These are phyloP conservation scores for Coelinius sp. DNA, from an alignment of 2,888 invertebrate genomes.

Conservation along the genomic window DNA sequence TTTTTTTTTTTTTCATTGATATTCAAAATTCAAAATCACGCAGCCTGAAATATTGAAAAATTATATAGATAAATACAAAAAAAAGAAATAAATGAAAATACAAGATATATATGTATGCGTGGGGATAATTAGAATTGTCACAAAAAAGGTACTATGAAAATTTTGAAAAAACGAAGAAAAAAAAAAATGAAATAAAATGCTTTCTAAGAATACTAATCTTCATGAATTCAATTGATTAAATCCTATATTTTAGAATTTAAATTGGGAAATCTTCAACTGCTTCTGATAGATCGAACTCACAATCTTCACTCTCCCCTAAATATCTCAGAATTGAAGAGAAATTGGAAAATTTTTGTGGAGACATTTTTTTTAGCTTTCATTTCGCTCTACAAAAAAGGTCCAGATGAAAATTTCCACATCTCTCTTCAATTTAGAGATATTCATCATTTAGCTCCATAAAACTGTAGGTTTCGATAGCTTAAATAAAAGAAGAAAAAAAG, in stretches of 20 bases:
- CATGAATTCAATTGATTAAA: slow-evolving; percentile 51
- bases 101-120: slow-evolving; percentile 38
- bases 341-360: too few species aligned
- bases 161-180: slow-evolving; percentile 39
- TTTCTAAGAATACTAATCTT: slow-evolving; percentile 31
- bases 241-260: slow-evolving; percentile 45
- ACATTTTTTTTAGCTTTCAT: too few species aligned
- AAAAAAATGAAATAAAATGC: slow-evolving; percentile 26
- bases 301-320: too few species aligned
- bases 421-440: too few species aligned
- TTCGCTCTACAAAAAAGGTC: too few species aligned
- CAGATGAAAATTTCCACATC: too few species aligned
- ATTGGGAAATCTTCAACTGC: too few species aligned
- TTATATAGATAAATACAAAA: slow-evolving; percentile 46
- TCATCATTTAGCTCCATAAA: too few species aligned
- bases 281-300: too few species aligned
- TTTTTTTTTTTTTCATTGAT: slow-evolving; percentile 43
- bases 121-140: slow-evolving; percentile 51
- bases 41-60: slow-evolving; percentile 54
- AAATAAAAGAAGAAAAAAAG: too few species aligned
- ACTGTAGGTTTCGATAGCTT: too few species aligned
- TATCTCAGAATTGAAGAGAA: too few species aligned
- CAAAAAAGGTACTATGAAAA: slow-evolving; percentile 54
- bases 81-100: slow-evolving; percentile 41
- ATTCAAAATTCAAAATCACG: slow-evolving; percentile 59